Evolutionary conservation across 2,113 vertebrate species (phyloP).

Genomic region (Entelurus aequoreus): DNA sequence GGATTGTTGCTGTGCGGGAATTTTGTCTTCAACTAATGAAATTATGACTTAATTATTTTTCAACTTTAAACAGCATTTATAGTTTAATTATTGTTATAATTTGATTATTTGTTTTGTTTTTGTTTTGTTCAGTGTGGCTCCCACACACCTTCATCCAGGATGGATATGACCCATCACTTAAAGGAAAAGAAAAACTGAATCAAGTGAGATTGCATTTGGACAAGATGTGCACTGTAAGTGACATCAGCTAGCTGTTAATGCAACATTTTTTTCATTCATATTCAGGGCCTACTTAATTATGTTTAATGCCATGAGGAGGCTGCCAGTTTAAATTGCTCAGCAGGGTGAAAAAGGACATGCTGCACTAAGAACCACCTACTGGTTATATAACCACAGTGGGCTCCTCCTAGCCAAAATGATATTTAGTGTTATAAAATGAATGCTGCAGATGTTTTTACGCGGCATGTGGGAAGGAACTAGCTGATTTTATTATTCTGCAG

Average conservation of each 20-base stretch:
- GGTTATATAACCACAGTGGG: neutral
- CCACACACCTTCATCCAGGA: no score
- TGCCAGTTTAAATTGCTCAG: constrained; percentile 14
- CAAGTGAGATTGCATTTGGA: neutral
- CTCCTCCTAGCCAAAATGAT: neutral
- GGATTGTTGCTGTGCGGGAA: no score
- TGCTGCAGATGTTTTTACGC: neutral
- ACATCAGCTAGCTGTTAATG: constrained; percentile 10
- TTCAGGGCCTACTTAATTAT: constrained; percentile 18
- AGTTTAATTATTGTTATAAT: no score
- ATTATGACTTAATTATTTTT: no score
- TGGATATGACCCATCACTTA: no score
- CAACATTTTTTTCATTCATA: constrained; percentile 21
- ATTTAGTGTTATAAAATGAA: neutral
- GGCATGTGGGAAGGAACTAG: neutral
- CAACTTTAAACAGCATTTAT: no score
- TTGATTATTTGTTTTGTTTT: no score
- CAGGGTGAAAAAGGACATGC: constrained; percentile 8
- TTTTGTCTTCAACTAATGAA: no score
- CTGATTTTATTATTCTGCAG: neutral
- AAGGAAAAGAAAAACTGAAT: neutral
- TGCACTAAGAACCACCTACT: neutral
- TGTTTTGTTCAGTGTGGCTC: no score
- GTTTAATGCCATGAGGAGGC: constrained; percentile 12
- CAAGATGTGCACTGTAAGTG: constrained; percentile 1